These are phyloP conservation scores for Lanistes nyassanus DNA, from an alignment of 1,140 invertebrate species.

Conservation along the genomic window DNA sequence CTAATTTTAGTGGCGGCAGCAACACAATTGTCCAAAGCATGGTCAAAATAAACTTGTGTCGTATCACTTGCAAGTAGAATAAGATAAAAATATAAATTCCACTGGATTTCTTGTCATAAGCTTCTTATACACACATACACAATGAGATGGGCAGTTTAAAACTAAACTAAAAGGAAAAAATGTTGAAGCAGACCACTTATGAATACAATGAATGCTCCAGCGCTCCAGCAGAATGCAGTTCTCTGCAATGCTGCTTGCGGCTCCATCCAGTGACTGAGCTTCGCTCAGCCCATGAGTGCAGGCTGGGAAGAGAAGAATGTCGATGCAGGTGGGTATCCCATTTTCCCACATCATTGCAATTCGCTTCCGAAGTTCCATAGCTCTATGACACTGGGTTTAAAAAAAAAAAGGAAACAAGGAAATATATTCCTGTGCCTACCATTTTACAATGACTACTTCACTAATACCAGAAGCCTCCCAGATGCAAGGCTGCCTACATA, in stretches of 20 bases:
- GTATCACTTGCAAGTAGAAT: too few species aligned
- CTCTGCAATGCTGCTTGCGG: constrained; percentile 66
- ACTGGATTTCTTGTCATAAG: too few species aligned
- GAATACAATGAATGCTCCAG: constrained; percentile 77
- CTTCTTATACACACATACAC: too few species aligned
- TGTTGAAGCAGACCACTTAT: constrained; percentile 70
- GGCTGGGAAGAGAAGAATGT: constrained; percentile 77
- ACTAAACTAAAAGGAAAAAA: not conserved
- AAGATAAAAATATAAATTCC: too few species aligned
- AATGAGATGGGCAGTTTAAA: too few species aligned
- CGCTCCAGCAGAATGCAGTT: constrained; percentile 74
- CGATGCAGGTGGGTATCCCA: constrained; percentile 76
- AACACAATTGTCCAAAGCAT: too few species aligned
- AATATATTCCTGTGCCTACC: not conserved
- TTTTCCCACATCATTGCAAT: constrained; percentile 72
- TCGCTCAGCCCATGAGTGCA: constrained; percentile 71
- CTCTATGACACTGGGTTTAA: constrained; percentile 71
- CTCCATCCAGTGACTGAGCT: constrained; percentile 66
- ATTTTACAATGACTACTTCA: not conserved
- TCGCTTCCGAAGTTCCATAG: constrained; percentile 70
- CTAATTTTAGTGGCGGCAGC: too few species aligned
- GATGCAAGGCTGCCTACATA: too few species aligned
- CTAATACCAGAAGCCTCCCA: too few species aligned
- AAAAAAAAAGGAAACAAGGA: constrained; percentile 9
- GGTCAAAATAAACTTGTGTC: too few species aligned